phyloP scores from a whole-genome alignment of 2,797 vertebrate species.

The Sandelia bainsii region DNA sequence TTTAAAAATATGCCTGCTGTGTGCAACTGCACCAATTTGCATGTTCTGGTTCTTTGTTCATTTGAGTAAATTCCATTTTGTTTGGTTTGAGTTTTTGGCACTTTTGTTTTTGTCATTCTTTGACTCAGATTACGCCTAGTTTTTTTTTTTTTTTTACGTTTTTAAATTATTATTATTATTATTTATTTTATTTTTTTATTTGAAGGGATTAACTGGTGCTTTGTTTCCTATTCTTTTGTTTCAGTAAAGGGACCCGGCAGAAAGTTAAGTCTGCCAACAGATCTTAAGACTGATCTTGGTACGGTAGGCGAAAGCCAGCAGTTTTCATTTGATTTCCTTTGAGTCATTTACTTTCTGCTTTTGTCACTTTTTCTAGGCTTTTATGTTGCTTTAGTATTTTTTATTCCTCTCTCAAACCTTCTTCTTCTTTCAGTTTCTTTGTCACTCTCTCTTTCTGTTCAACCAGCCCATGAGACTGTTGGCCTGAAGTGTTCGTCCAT shows the following conservation, averaged over 20 bases:
- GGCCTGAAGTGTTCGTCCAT: constrained; percentile 62
- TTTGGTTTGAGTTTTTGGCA: constrained; percentile 40
- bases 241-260: constrained; percentile 98
- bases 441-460: constrained; percentile 67
- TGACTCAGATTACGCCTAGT: constrained; percentile 39
- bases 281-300: constrained; percentile 99
- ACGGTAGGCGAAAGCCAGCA: constrained; percentile 97
- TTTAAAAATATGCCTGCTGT: constrained; percentile 67
- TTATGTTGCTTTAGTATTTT: constrained; percentile 62
- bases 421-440: constrained; percentile 61
- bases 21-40: constrained; percentile 73
- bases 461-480: constrained; percentile 71
- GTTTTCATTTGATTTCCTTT: constrained; percentile 83
- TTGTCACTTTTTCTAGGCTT: constrained; percentile 63
- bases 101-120: constrained; percentile 62
- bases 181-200: constrained; percentile 54
- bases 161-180: too few species aligned
- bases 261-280: constrained; percentile 99
- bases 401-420: constrained; percentile 46
- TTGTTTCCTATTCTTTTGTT: constrained; percentile 96
- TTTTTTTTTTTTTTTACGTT: constrained; percentile 49
- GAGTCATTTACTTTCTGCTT: constrained; percentile 73
- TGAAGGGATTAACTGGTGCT: constrained; percentile 84
- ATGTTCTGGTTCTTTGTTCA: constrained; percentile 65
- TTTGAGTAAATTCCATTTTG: constrained; percentile 52